Conservation (phyloP, 2,888 invertebrate genomes). For the Drosophila kuntzei region DNA sequence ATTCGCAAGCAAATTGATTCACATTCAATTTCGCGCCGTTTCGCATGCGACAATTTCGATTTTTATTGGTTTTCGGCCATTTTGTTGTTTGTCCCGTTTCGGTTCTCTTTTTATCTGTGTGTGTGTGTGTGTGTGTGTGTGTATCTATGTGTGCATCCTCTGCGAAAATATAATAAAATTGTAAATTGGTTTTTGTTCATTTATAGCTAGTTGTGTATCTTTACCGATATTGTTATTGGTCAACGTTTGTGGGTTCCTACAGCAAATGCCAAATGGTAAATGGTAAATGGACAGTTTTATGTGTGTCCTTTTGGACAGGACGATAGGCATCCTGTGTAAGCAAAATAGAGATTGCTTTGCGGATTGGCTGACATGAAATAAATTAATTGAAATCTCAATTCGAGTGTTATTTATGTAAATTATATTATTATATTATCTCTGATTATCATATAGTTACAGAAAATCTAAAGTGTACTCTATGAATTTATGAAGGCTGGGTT, state of each 20-base stretch:
- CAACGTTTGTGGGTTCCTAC: conserved; percentile 48
- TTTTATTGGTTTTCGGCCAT: conserved; percentile 77
- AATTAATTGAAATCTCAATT: conserved; percentile 75
- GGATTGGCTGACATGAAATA: conserved; percentile 59
- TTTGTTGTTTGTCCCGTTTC: conserved; percentile 48
- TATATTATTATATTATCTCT: conserved; percentile 32
- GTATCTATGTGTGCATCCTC: conserved; percentile 30
- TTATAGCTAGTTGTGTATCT: conserved; percentile 67
- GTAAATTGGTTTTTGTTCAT: conserved; percentile 78
- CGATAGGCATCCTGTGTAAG: conserved; percentile 47
- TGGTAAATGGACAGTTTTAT: conserved; percentile 21
- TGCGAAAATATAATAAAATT: conserved; percentile 78
- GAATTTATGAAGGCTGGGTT: too few relatives aligned
- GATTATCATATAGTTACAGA: background rate
- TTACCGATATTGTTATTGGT: conserved; percentile 78
- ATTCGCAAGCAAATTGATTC: conserved; percentile 83
- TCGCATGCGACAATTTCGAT: conserved; percentile 77
- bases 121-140: conserved; percentile 9
- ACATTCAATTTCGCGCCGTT: conserved; percentile 81
- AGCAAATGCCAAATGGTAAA: conserved; percentile 21
- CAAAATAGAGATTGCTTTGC: conserved; percentile 53
- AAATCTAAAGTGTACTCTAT: background rate
- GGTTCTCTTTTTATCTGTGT: conserved; percentile 23
- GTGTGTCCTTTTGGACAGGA: conserved; percentile 19
- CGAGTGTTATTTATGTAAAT: conserved; percentile 55